Evolutionary conservation across 2,797 vertebrate species (phyloP), one percentile per base, ranked within the genome.

Genomic region (Chromobotia macracanthus): DNA sequence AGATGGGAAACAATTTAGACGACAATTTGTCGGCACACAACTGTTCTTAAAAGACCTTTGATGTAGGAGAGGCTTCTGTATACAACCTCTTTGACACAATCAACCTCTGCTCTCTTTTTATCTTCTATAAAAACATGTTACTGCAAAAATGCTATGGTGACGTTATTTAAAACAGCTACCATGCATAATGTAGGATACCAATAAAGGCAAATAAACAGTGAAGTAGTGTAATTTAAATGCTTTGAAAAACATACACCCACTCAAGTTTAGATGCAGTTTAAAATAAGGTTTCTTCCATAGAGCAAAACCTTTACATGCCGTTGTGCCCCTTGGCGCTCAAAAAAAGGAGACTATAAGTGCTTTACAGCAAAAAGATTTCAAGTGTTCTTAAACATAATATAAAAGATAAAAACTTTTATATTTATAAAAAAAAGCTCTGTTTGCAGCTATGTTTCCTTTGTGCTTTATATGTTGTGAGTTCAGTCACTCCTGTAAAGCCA

Each of bases 11-110:
- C 25, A 50, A 50, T 31, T 50, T 35, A 31, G 9, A 61, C 5
- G n/a, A 21, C 21, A 16, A 31, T 31, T 60, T 68, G 65, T 68
- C 23, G 1, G 18, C 18, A 21, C 2, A 48, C 48, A 35, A 60
- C 5, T 2, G 3, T 63, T 58, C 38, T 60, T 18, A 75, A 44
- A n/a, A 67, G n/a, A 25, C 11, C 21, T 46, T 76, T 67, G 74
- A 76, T 58, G 64, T 67, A n/a, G 41, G 31, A 55, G 18, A 5
- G 0, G 53, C 51, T 48, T 76, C 35, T 66, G 11, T 19, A 66
- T 44, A 60, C 56, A 6, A 28, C 23, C 56, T 60, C n/a, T 18
- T 35, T 5, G 35, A 38, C 25, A 60, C 25, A 21, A 28, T n/a
- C n/a, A 8, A 19, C 19, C 44, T 18, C 4, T 68, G 16, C 11